Evolutionary conservation across 2,888 invertebrate genomes (phyloP).

Genomic region (Pterostichus niger): DNA sequence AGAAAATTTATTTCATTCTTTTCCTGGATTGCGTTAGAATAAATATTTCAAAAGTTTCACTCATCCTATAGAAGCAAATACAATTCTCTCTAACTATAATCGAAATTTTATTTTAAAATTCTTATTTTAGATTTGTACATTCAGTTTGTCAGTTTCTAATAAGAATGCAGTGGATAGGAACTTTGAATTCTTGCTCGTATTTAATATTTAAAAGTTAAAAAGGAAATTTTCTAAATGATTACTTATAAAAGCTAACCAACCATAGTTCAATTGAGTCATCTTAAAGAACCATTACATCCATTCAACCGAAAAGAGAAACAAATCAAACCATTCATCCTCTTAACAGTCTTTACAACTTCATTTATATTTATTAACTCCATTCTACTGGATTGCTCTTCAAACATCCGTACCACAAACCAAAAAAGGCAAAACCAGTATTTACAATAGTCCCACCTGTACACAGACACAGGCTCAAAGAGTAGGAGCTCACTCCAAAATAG

Average conservation of each 20-base stretch:
- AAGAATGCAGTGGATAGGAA: too few relatives aligned
- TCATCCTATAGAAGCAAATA: too few relatives aligned
- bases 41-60: too few relatives aligned
- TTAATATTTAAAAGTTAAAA: too few relatives aligned
- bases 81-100: too few relatives aligned
- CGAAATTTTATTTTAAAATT: too few relatives aligned
- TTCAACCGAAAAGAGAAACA: slow-evolving; percentile 31
- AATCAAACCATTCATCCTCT: slow-evolving; percentile 31
- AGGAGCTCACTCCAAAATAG: slow-evolving; percentile 18
- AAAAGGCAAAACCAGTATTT: slow-evolving; percentile 48
- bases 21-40: too few relatives aligned
- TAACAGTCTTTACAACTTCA: slow-evolving; percentile 40
- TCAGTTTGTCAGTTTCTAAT: too few relatives aligned
- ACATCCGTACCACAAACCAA: slow-evolving; percentile 17
- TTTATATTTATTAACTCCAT: slow-evolving; percentile 56
- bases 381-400: slow-evolving; percentile 46
- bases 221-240: background rate
- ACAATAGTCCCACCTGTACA: slow-evolving; percentile 35
- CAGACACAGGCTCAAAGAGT: slow-evolving; percentile 15
- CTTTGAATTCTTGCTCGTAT: too few relatives aligned
- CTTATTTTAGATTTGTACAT: too few relatives aligned
- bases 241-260: background rate
- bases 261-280: background rate
- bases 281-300: slow-evolving; percentile 5
- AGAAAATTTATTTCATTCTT: too few relatives aligned